A percentile compares a stretch with the other conserved stretches of the same genome.
Conservation (phyloP, 1,140 invertebrate species). For the Scaptodrosophila lebanonensis region DNA sequence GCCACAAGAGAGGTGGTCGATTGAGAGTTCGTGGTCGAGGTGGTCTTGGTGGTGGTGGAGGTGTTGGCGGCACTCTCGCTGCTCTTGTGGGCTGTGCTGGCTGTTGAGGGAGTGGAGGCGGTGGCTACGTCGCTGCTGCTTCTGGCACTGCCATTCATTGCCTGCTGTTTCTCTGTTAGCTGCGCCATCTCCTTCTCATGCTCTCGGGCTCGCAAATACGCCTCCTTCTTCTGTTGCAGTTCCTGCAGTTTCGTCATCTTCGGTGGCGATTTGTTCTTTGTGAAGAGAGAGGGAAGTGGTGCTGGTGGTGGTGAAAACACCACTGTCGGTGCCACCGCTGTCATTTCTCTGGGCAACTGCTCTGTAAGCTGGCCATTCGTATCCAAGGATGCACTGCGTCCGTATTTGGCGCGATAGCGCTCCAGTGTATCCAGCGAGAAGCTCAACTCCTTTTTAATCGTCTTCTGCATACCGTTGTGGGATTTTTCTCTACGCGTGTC, state of each 20-base stretch:
- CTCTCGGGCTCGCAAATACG: slow-evolving; percentile 46
- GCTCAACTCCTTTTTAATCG: slow-evolving; percentile 61
- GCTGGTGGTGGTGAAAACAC: background rate
- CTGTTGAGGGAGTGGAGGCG: slow-evolving; percentile 1
- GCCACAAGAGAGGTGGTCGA: no score
- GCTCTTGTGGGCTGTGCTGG: background rate
- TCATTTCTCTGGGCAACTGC: background rate
- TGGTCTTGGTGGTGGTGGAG: slow-evolving; percentile 9
- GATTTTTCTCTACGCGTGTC: background rate
- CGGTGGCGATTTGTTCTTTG: slow-evolving; percentile 39
- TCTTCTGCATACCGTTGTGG: slow-evolving; percentile 48
- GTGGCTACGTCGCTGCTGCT: background rate
- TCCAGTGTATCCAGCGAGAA: slow-evolving; percentile 64
- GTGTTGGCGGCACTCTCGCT: slow-evolving; percentile 24
- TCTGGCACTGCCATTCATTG: slow-evolving; percentile 2
- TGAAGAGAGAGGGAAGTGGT: slow-evolving; percentile 31
- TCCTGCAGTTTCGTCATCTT: slow-evolving; percentile 60
- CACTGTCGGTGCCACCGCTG: slow-evolving; percentile 1
- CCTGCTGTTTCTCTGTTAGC: slow-evolving; percentile 18
- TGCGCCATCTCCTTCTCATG: slow-evolving; percentile 60
- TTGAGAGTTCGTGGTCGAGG: background rate
- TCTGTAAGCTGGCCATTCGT: slow-evolving; percentile 39
- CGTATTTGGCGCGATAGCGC: slow-evolving; percentile 58
- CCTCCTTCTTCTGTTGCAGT: slow-evolving; percentile 59
- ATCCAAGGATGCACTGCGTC: slow-evolving; percentile 55